Conservation (phyloP, 2,797 vertebrate species). For the Ammospiza maritima region DNA sequence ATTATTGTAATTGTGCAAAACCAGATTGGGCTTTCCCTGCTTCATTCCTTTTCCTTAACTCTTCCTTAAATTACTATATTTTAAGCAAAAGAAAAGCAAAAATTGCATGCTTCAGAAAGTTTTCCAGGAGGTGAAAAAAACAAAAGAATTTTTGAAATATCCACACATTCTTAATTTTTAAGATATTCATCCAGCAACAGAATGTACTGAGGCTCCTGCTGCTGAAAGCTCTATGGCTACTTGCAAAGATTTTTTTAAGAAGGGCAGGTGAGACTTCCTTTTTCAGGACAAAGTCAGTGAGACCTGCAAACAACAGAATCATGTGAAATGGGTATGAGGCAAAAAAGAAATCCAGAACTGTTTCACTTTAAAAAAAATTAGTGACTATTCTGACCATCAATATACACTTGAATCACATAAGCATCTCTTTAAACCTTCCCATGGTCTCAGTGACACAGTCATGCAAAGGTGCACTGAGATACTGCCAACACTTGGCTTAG, state of each 20-base stretch:
- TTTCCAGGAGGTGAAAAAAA: not conserved
- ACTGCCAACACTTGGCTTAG: not conserved
- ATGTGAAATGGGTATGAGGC: not conserved
- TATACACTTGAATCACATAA: not conserved
- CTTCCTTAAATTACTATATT: not conserved
- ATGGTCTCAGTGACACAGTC: not conserved
- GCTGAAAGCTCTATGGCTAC: not conserved
- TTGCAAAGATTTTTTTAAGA: not conserved
- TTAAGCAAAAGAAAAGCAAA: not conserved
- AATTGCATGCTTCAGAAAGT: not conserved
- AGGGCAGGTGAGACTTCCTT: not conserved
- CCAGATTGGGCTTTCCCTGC: not conserved
- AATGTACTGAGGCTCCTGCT: rapidly evolving
- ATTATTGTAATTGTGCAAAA: not conserved
- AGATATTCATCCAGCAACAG: not conserved
- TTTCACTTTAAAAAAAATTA: not conserved
- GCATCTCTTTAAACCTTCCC: not conserved
- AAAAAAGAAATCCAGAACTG: not conserved
- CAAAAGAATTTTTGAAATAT: not conserved
- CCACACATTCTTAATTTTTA: not conserved
- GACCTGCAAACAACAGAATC: not conserved
- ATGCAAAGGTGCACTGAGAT: not conserved
- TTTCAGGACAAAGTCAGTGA: not conserved
- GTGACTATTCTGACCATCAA: not conserved
- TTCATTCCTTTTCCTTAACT: not conserved